phyloP scores from a whole-genome alignment of 1,140 invertebrate genomes.

The Drosophila ambigua region DNA sequence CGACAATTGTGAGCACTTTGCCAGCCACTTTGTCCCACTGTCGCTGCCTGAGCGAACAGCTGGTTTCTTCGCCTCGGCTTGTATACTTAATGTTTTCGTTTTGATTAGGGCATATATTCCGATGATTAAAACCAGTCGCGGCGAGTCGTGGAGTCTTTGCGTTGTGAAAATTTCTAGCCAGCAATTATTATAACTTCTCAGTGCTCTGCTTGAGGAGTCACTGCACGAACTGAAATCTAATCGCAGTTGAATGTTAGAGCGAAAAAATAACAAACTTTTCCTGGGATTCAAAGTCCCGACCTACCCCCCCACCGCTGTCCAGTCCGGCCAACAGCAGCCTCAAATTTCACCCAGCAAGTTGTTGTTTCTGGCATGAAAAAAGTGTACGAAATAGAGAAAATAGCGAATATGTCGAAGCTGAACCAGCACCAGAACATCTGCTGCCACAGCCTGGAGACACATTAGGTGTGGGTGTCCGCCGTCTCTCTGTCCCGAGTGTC shows the following conservation, averaged over 20 bases:
- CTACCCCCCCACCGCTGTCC: too few species aligned
- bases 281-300: too few species aligned
- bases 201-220: slow-evolving; percentile 21
- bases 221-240: not conserved
- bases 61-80: slow-evolving; percentile 56
- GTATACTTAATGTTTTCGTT: slow-evolving; percentile 77
- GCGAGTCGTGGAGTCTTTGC: slow-evolving; percentile 44
- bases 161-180: too few species aligned
- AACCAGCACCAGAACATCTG: slow-evolving; percentile 1
- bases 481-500: too few species aligned
- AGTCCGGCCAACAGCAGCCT: not conserved
- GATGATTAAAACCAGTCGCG: slow-evolving; percentile 70
- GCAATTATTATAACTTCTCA: slow-evolving; percentile 1
- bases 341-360: not conserved
- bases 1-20: slow-evolving; percentile 5
- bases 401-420: not conserved
- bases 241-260: too few species aligned
- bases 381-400: not conserved
- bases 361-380: too few species aligned
- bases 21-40: slow-evolving; percentile 22
- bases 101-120: slow-evolving; percentile 71
- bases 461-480: not conserved
- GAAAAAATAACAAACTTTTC: too few species aligned
- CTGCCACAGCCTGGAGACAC: slow-evolving; percentile 1
- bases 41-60: slow-evolving; percentile 55